Base-by-base conservation (phyloP, 2,113 vertebrate genomes). In the Pteruthius melanotis region DNA sequence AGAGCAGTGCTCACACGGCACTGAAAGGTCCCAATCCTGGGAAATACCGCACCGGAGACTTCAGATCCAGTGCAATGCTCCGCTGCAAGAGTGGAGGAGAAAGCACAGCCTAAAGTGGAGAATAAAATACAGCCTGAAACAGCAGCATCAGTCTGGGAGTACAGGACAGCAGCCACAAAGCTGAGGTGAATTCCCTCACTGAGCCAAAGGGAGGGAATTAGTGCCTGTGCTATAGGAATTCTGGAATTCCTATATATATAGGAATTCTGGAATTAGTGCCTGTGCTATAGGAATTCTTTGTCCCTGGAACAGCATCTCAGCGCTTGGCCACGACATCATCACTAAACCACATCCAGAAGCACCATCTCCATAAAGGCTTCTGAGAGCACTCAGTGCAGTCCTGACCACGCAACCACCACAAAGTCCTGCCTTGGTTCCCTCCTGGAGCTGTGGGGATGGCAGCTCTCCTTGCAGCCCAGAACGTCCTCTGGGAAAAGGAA, bases 331-430 rank as follows among this genome's bases (percentile, higher is more conserved):
- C 2, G 2, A 13, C 27, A 31, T 0, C 30, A 35, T 37, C 71
- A 42, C 10, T 6, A 20, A 33, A 59, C 28, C 44, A 84, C 47
- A 63, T 15, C 30, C 81, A 75, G 60, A 54, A 59, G 10, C 47
- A 50, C 12, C 40, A n/a, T 5, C 31, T 45, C 24, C 22, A 17
- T 1, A 39, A 57, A 33, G 1, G 23, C 63, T 61, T 59, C 37
- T 17, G 63, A 66, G 54, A 54, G 26, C 45, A 8, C 24, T 44
- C 4, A 2, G 20, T 11, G 26, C 2, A 3, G 44, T 11, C 60
- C 47, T 40, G 24, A 20, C 13, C 23, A 44, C 1, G 5, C 0
- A 0, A 28, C 8, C 70, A 18, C 1, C 10, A 47, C 52, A 1
- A 21, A 40, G 40, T 5, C 53, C 75, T 22, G 5, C 42, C 31